Percentiles rank a stretch among this genome's conserved stretches.
phyloP scores from a whole-genome alignment of 1,140 invertebrate genomes.

The Pseudomyrmex flavicornis region DNA sequence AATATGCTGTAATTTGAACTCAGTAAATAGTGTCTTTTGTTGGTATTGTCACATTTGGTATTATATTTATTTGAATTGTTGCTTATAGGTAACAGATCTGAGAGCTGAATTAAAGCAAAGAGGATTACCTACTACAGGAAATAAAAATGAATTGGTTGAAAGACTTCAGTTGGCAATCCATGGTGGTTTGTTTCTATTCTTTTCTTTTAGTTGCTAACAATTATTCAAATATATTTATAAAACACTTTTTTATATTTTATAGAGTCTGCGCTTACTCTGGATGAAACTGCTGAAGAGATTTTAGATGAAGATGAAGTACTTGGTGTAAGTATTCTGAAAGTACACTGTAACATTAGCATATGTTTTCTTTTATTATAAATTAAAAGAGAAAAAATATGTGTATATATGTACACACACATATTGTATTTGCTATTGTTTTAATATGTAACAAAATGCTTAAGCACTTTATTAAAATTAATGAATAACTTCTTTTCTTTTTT shows the following conservation, averaged over 20 bases:
- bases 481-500: neutral
- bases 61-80: neutral
- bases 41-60: neutral
- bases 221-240: slow-evolving; percentile 42
- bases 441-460: neutral
- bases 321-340: slow-evolving; percentile 76
- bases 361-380: no score
- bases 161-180: slow-evolving; percentile 89
- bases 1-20: no score
- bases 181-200: slow-evolving; percentile 78
- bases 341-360: neutral
- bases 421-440: neutral
- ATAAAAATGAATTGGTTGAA: slow-evolving; percentile 92
- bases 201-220: slow-evolving; percentile 20
- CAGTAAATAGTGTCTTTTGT: neutral
- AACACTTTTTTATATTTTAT: slow-evolving; percentile 65
- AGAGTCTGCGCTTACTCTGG: slow-evolving; percentile 82
- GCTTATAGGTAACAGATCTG: slow-evolving; percentile 86
- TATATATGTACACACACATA: no score
- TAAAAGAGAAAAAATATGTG: no score
- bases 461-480: neutral
- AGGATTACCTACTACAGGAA: slow-evolving; percentile 90
- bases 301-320: slow-evolving; percentile 85
- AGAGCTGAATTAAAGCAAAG: slow-evolving; percentile 92
- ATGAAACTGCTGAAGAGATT: slow-evolving; percentile 84